Base-by-base conservation (phyloP, 1,140 invertebrate species). In the Chironomus tepperi region DNA sequence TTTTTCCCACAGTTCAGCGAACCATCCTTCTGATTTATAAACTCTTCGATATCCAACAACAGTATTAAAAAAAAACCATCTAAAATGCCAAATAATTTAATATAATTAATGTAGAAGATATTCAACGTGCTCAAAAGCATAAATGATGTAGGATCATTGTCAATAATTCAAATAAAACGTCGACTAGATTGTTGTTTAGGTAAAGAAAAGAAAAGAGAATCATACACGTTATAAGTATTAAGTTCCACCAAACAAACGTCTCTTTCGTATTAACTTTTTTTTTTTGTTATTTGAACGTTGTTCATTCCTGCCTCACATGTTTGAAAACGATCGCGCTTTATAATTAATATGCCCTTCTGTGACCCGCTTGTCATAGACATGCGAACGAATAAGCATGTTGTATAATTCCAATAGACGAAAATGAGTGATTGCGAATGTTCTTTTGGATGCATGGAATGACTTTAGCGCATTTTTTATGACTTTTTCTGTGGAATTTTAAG, bases 341-440 rank as follows among this genome's bases (percentile, higher is more conserved):
- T 70, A 70, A 70, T 70, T 70, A 70, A 19, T 70, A 70, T 70
- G 65, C 65, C 65, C 65, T 70, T 70, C 18, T n/a, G 19, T 18
- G 65, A 70, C 65, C 65, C 19, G 65, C 19, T 70, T 16, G 16
- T 21, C 65, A 21, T 21, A 70, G 19, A 18, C 16, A 21, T 70
- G 65, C 65, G 19, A 70, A 70, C 6, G 18, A 70, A 18, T 9
- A 70, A 70, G 18, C 16, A 21, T 18, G 16, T 8, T 21, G 18
- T 70, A 70, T 70, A 70, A 70, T 19, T 70, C 19, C 16, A 21
- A 70, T 21, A 70, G 16, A 21, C 16, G 19, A 70, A 21, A 70
- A n/a, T n/a, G 47, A 57, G 47, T 34, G 24, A 34, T 34, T 34
- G 24, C 5, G 24, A 5, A 34, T n/a, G 24, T 34, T 34, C 24